Evolutionary conservation across 2,888 invertebrate genomes (phyloP), one percentile per base, ranked within the genome.

Genomic region (Venustoraphidia nigricollis): DNA sequence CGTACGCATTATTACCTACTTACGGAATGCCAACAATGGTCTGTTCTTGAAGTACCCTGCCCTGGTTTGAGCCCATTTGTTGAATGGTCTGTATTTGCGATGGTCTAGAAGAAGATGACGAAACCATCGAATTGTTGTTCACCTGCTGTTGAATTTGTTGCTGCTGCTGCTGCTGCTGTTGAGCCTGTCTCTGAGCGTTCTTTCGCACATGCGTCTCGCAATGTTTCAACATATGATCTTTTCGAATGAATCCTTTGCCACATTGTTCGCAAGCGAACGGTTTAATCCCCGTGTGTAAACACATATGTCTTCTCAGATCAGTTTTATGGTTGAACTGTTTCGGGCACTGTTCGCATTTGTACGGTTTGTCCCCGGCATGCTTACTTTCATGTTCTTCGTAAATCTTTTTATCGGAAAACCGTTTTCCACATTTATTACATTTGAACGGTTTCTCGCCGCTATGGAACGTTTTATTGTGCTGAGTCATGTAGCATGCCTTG

Each of bases 281-380:
- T 64, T 88, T 89, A 59, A 81, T 77, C 44, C 87, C 88, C n/a
- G 84, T 84, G 64, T 91, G 91, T 56, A 86, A 74, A 65, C 88
- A 89, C 75, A 83, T 80, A 68, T 92, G 91, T 53, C 91, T 76
- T 52, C 88, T 75, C 58, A 91, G 70, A 64, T 92, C 91, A 47
- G 90, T 90, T 67, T 90, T 91, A 68, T 91, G 90, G 63, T 90
- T 89, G 67, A 91, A 92, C 59, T 86, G 84, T 65, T 91, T 91
- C 13, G 87, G 86, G 60, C 90, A 91, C 51, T 77, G 72, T 50
- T 78, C 78, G 68, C 91, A 92, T 68, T 89, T 88, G 68, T 85
- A 85, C 10, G 89, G 88, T 62, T 91, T 90, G 53, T 88, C 83
- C 50, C 83, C 82, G 11, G 81, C 76, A 64, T 90, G 90, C 61